Evolutionary conservation across 2,888 invertebrate species (phyloP).

Genomic region (Scaptomyza polygonia): DNA sequence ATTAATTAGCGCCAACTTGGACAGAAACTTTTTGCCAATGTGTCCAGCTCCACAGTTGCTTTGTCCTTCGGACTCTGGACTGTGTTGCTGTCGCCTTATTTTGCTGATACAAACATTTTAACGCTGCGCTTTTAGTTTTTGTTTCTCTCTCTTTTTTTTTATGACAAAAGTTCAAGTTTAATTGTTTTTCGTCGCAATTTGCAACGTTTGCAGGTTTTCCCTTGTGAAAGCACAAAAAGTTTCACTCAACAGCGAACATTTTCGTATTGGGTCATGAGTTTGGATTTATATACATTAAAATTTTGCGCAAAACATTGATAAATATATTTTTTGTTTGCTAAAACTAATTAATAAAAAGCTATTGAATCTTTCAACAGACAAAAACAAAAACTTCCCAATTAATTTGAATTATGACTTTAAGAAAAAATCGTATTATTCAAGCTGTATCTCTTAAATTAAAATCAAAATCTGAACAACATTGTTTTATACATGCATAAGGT

Average conservation of each 20-base stretch:
- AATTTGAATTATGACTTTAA: too few relatives aligned
- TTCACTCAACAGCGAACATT: constrained; percentile 30
- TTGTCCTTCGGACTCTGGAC: constrained; percentile 12
- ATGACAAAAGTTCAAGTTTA: constrained; percentile 79
- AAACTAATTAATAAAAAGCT: background rate
- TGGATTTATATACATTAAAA: constrained; percentile 3
- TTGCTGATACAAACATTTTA: constrained; percentile 66
- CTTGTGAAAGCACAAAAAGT: constrained; percentile 37
- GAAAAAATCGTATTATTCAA: too few relatives aligned
- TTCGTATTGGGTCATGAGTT: constrained; percentile 11
- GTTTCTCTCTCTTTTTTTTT: constrained; percentile 20
- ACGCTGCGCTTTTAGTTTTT: constrained; percentile 51
- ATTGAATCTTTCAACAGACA: background rate
- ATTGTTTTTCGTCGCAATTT: constrained; percentile 66
- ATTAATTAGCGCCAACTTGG: constrained; percentile 73
- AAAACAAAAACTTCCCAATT: background rate
- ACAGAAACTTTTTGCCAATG: constrained; percentile 43
- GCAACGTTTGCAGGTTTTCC: constrained; percentile 63
- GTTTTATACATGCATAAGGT: too few relatives aligned
- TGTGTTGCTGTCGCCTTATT: constrained; percentile 51
- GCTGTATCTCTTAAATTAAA: too few relatives aligned
- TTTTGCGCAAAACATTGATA: background rate
- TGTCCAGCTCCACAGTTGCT: constrained; percentile 31
- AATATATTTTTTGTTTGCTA: background rate
- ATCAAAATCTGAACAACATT: too few relatives aligned